Evolutionary conservation across 2,888 invertebrate genomes (phyloP), one percentile per base, ranked within the genome.

Genomic region (Poecilus cupreus): DNA sequence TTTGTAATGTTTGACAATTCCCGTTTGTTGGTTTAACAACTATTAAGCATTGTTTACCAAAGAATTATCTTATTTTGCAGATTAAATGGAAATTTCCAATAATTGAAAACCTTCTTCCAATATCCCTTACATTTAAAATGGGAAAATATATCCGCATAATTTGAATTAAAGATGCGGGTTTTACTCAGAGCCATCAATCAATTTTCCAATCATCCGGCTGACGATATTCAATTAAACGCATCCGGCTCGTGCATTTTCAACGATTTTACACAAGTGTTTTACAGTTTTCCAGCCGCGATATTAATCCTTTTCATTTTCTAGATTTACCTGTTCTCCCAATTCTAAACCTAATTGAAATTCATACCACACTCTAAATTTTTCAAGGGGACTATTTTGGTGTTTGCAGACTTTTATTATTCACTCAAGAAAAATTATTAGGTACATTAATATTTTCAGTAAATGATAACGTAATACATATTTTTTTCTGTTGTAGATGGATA

Each of bases 161-260:
- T 60, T 60, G 24, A 60, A 60, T 60, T 60, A 60, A 24, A 60
- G 60, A 60, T 26, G 60, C 3, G 54, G 13, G 26, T 13, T n/a
- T 60, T 60, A 11, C 22, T 26, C 26, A 6, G 11, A 24, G 2
- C 60, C 13, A 60, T 60, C 60, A 22, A 60, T 60, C 60, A 60
- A 60, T 60, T 60, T 60, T 60, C 26, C 60, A 60, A 60, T 60
- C 60, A 60, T 60, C 26, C 60, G 26, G 10, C 57, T 57, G 22
- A n/a, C 26, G 60, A 60, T 60, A 60, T 60, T 60, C 60, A 60
- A 60, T 60, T 60, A 60, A 60, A 26, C 26, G 60, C 60, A 60
- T 60, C 60, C 60, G 60, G 60, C 22, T 60, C 60, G 26, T 60
- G 26, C 60, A 60, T 60, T 60, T 51, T 20, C 18, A 11, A 20